Evolutionary conservation across 2,888 invertebrate genomes (phyloP), one percentile per base, ranked within the genome.

Genomic region (Biston betularia): DNA sequence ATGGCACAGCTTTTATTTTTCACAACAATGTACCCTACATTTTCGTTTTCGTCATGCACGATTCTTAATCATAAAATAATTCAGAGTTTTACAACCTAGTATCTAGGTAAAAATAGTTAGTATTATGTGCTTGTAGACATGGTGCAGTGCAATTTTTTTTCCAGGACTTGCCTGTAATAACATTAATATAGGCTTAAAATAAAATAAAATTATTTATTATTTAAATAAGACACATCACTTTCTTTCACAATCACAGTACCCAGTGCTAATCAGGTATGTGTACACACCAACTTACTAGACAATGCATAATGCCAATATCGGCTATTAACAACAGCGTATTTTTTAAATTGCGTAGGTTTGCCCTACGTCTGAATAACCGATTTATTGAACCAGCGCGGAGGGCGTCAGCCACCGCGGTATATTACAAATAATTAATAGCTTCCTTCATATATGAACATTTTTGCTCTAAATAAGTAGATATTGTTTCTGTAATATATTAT

Each of bases 161-260:
- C 40, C 35, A 50, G 49, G 44, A 55, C 65, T 34, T 40, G 38
- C 54, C 54, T 55, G 57, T 35, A 46, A 58, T 66, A 48, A 66
- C 66, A 62, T 50, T 45, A 35, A 33, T 65, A 50, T 53, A 62
- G 62, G 53, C 48, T 57, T 57, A 52, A 38, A 44, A 65, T 56
- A 60, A 55, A 61, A 48, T 53, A 62, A 58, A 62, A 48, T 46
- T 56, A 58, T 65, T 44, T 24, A 12, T 52, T 55, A 61, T 45
- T 57, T 46, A 61, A 61, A 61, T 61, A 65, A 65, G 65, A 61
- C 65, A 65, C 65, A 65, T 61, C 60, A 65, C 55, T 65, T 48
- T 35, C 55, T n/a, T 54, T 61, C 56, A 65, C 61, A 57, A 59
- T 58, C 63, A 48, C 57, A 52, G 57, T 46, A 63, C 56, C 42